These are phyloP conservation scores for Marasmarcha lunaedactyla DNA, from an alignment of 2,888 invertebrate species.

Conservation along the genomic window DNA sequence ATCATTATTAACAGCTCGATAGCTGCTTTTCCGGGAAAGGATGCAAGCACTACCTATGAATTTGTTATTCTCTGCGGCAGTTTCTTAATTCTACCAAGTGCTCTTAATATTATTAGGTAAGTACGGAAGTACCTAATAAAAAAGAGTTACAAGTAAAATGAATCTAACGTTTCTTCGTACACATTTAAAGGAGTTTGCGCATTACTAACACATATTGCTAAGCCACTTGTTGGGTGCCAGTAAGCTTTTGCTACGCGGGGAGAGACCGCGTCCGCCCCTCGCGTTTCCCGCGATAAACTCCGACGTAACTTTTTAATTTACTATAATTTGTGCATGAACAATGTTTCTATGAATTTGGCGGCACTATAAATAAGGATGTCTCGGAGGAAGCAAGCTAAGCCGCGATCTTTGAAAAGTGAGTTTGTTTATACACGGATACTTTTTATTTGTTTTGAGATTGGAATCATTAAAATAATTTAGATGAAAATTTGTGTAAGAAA, in stretches of 20 bases:
- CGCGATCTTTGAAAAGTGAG: slow-evolving; percentile 78
- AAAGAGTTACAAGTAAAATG: no score
- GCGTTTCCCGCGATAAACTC: neutral
- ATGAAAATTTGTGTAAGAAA: no score
- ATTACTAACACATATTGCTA: slow-evolving; percentile 50
- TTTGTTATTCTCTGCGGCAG: no score
- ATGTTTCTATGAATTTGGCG: neutral
- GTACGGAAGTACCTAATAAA: no score
- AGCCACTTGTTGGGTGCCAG: slow-evolving; percentile 69
- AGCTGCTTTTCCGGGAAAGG: no score
- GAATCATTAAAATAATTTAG: no score
- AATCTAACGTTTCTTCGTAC: no score
- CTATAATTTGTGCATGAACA: slow-evolving; percentile 4
- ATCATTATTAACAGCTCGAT: no score
- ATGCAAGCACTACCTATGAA: no score
- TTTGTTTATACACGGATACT: slow-evolving; percentile 2
- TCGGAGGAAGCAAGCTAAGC: slow-evolving; percentile 78
- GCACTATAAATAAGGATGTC: slow-evolving; percentile 58
- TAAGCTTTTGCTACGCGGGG: slow-evolving; percentile 55
- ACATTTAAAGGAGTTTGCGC: slow-evolving; percentile 51
- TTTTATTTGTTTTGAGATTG: no score
- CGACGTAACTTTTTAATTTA: slow-evolving; percentile 3
- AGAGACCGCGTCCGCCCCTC: slow-evolving; percentile 28
- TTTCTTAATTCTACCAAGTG: no score
- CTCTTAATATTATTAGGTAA: no score